phyloP scores from a whole-genome alignment of 37 sponge, comb jelly and placozoan species.

The Eunapius fragilis region DNA sequence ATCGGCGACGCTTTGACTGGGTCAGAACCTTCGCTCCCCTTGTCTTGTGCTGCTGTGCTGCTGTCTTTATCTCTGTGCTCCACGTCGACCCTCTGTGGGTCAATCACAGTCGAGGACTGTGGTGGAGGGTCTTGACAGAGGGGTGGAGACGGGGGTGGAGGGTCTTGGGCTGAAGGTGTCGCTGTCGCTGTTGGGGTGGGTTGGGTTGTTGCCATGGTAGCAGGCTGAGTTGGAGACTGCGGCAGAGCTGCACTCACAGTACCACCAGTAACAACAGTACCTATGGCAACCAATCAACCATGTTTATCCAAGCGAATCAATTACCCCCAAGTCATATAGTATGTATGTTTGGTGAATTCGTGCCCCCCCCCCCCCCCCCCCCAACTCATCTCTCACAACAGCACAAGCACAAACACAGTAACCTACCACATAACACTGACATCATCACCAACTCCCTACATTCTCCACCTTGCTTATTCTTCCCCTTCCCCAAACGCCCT shows the following conservation, averaged over 20 bases:
- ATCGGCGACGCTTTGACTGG: background rate
- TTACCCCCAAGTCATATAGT: too few species aligned
- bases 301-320: too few species aligned
- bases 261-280: background rate
- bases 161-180: background rate
- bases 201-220: background rate
- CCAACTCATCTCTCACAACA: background rate
- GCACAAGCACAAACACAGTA: too few species aligned
- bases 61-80: background rate
- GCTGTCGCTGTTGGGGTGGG: background rate
- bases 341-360: too few species aligned
- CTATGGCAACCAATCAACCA: too few species aligned
- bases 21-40: too few species aligned
- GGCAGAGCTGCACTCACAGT: background rate
- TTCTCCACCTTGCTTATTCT: background rate
- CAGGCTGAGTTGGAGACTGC: background rate
- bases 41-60: background rate
- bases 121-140: background rate
- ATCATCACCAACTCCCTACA: background rate
- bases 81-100: background rate
- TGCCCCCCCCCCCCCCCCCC: background rate
- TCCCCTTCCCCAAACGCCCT: background rate
- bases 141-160: background rate
- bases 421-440: background rate
- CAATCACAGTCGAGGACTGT: background rate